Evolutionary conservation across 1,140 invertebrate genomes (phyloP), one percentile per base, ranked within the genome.

Genomic region (Pseudomyrmex sp.): DNA sequence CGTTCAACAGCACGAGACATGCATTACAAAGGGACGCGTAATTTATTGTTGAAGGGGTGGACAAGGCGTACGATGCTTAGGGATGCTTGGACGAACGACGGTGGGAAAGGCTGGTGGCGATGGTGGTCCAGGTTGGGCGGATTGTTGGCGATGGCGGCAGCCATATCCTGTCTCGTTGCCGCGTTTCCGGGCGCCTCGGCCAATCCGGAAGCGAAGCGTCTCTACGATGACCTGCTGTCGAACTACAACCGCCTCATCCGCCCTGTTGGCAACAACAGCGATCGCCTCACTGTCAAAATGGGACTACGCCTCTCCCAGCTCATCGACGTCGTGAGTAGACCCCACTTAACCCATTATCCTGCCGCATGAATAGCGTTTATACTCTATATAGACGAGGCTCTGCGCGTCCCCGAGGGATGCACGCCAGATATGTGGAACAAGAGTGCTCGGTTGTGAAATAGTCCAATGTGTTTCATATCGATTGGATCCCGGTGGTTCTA

Each of bases 231-330:
- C 95, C 96, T 99, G 85, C 96, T 99, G 88, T 98, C 97, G 92
- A 98, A 99, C 95, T 99, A 99, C 96, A 99, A 99, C 95, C 96
- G 98, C 89, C 97, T 99, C 92, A 99, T 99, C 91, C 95, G 99
- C 91, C 99, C 99, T 65, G 98, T 99, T 85, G 97, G 97, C 86
- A 99, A 99, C 95, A 99, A 99, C 95, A 98, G 98, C 75, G 98
- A 99, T 95, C 96, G 97, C 90, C 96, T 99, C 91, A 98, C 98
- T 83, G 98, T 99, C 92, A 98, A 98, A 95, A 97, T 99, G 97
- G 98, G 98, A 86, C 96, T 99, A 74, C 96, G 97, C 92, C 96
- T 99, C 75, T 99, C 98, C 89, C 99, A 99, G 95, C 97, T 99
- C 91, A 99, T 99, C 92, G 99, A 99, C 95, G 98, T 99, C 95